phyloP scores from a whole-genome alignment of 2,888 invertebrate genomes.

The Eristalinus sepulchralis region DNA sequence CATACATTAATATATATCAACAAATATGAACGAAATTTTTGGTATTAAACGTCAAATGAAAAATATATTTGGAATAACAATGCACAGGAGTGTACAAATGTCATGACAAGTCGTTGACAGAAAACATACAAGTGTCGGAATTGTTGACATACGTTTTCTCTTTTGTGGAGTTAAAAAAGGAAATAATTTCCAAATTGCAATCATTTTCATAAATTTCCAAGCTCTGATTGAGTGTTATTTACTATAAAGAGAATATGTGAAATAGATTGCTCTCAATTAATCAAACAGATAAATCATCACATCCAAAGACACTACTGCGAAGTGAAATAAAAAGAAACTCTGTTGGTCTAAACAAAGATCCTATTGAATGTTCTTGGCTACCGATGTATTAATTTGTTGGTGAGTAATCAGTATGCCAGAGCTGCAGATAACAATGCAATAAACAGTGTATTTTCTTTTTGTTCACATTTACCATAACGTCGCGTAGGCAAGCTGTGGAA shows the following conservation, averaged over 20 bases:
- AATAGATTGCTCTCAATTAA: not conserved
- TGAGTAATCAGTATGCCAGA: conserved; percentile 50
- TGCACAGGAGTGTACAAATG: not conserved
- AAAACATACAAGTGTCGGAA: conserved; percentile 50
- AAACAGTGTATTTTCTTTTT: conserved; percentile 9
- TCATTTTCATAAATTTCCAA: not conserved
- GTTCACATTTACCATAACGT: not conserved
- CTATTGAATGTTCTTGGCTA: conserved; percentile 16
- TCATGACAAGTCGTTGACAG: conserved; percentile 38
- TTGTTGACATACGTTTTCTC: conserved; percentile 58
- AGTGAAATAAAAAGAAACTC: not conserved
- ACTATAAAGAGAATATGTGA: conserved; percentile 14
- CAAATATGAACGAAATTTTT: too few relatives aligned
- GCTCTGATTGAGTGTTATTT: conserved; percentile 12
- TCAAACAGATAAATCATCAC: not conserved
- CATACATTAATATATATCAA: too few relatives aligned
- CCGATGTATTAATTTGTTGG: conserved; percentile 55
- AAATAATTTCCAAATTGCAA: conserved; percentile 32
- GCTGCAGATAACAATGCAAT: conserved; percentile 28
- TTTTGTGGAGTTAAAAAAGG: conserved; percentile 23
- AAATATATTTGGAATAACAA: too few relatives aligned
- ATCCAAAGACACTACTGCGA: not conserved
- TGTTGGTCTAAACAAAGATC: conserved; percentile 44
- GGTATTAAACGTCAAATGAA: too few relatives aligned
- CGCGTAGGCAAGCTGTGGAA: conserved; percentile 11